Evolutionary conservation across 2,113 vertebrate species (phyloP).

Genomic region (Otus sunia): DNA sequence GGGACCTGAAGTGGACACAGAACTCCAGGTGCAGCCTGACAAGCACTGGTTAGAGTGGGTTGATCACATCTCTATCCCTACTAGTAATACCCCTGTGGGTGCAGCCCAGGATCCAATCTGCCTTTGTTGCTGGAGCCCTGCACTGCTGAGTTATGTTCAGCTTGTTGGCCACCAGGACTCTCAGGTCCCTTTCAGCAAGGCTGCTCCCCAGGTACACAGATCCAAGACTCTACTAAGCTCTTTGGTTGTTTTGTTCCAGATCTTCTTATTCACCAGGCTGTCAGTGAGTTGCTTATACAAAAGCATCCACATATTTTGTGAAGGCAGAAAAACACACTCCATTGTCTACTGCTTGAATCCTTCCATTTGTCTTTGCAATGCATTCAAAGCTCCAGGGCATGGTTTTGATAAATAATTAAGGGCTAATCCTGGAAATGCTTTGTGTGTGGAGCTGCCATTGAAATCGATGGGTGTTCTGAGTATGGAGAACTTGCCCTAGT

Average conservation of each 20-base stretch:
- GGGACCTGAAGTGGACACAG: background rate
- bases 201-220: background rate
- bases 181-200: background rate
- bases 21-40: background rate
- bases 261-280: background rate
- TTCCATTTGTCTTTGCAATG: constrained; percentile 7
- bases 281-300: background rate
- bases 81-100: background rate
- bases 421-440: constrained; percentile 3
- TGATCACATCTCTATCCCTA: background rate
- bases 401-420: constrained; percentile 55
- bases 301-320: background rate
- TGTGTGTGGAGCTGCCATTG: background rate
- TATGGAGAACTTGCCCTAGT: background rate
- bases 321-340: background rate
- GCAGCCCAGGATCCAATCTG: background rate
- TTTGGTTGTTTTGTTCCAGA: background rate
- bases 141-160: rapidly evolving
- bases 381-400: background rate
- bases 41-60: rapidly evolving
- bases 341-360: background rate
- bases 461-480: background rate
- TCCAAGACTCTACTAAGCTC: too few species aligned
- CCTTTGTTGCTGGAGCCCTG: background rate
- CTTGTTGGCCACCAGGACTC: background rate